Evolutionary conservation across 2,888 invertebrate species (phyloP), one percentile per base, ranked within the genome.

Genomic region (Cerceris ruficornis): DNA sequence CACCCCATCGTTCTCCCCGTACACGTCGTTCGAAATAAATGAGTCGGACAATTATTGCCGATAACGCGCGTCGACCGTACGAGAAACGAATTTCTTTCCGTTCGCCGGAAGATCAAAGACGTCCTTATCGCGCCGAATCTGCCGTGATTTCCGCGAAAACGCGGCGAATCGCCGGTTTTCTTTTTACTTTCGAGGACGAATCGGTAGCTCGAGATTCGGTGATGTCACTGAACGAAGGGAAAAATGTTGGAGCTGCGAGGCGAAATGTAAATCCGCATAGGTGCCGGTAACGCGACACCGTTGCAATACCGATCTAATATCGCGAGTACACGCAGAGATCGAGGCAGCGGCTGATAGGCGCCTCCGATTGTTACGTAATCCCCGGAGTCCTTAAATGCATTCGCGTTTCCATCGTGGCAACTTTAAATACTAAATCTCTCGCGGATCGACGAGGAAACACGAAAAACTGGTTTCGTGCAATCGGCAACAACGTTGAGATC

Each of bases 381-480:
- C 52, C 64, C 77, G 67, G 68, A 79, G 76, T 78, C 81, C 77
- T 85, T 84, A 84, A 84, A 85, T 62, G 75, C 76, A 60, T 64
- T 70, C 42, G 60, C 65, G 67, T 64, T 50, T 62, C 66, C 69
- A 69, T 52, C 78, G 72, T 69, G 55, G 67, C 75, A 41, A n/a
- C 74, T 72, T 71, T 66, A 54, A 69, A 68, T 61, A 50, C 69
- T 57, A 75, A 75, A 85, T 84, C 67, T 58, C 67, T 15, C 46
- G 60, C 60, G 58, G 77, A 59, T 28, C 28, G 59, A 81, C 72
- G 43, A 68, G 59, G 73, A 69, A 75, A 80, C 86, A 82, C 69
- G 84, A 80, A 54, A 82, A 86, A 86, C 82, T 84, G 82, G 86
- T 85, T 85, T 80, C 73, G 64, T 50, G 52, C 69, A 15, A 71